Conservation (phyloP, 2,113 vertebrate species). For the Amphiprion ocellaris region DNA sequence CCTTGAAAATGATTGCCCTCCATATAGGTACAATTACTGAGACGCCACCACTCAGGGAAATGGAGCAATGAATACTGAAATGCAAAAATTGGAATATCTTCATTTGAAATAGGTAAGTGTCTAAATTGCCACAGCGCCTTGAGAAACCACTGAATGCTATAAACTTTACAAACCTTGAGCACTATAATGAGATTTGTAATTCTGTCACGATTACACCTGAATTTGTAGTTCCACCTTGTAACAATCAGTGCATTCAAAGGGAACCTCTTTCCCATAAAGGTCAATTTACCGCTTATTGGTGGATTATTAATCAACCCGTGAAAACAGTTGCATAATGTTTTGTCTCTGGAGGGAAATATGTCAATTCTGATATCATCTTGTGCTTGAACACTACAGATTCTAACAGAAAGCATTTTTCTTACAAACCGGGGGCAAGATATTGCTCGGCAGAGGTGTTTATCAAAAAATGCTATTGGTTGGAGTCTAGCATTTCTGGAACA, state of each 20-base stretch:
- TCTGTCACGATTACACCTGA: background rate
- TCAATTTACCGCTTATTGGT: fast-evolving
- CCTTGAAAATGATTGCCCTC: background rate
- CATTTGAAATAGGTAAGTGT: background rate
- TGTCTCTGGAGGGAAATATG: background rate
- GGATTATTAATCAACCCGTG: background rate
- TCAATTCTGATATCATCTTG: background rate
- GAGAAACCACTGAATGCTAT: background rate
- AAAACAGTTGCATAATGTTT: background rate
- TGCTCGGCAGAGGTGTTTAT: background rate
- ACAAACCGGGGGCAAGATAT: background rate
- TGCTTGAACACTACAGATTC: background rate
- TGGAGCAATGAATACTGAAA: background rate
- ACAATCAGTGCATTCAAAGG: background rate
- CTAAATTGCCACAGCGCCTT: background rate
- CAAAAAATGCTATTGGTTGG: no score
- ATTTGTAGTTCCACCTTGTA: background rate
- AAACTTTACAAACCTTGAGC: background rate
- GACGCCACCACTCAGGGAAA: background rate
- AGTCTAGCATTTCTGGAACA: background rate
- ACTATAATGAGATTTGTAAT: no score
- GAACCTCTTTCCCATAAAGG: background rate
- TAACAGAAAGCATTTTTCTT: no score
- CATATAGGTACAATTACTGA: background rate
- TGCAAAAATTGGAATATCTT: background rate